Conservation (phyloP, 2,113 vertebrate species). For the Periophthalmus modestus region DNA sequence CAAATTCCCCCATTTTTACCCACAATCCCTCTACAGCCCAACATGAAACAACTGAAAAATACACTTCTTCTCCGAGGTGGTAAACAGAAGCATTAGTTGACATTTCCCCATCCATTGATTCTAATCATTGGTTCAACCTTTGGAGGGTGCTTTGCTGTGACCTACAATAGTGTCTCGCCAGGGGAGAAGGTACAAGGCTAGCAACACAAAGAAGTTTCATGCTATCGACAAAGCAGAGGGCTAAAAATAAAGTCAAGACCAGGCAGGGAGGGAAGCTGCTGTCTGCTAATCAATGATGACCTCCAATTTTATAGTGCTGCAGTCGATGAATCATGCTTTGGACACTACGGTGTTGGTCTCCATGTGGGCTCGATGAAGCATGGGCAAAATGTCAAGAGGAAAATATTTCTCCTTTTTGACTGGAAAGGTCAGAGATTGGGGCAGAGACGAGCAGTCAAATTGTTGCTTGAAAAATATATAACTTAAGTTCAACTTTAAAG, state of each 20-base stretch:
- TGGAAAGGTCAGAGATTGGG: too few relatives aligned
- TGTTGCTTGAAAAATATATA: too few relatives aligned
- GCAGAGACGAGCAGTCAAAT: too few relatives aligned
- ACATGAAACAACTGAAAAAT: slow-evolving; percentile 34
- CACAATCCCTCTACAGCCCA: not conserved
- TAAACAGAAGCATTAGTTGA: slow-evolving; percentile 62
- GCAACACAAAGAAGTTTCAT: slow-evolving; percentile 41
- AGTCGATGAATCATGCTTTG: slow-evolving; percentile 48
- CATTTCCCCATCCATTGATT: slow-evolving; percentile 73
- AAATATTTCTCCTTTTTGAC: too few relatives aligned
- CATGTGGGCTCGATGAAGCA: slow-evolving; percentile 30
- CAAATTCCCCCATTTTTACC: slow-evolving; percentile 6
- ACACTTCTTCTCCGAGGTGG: slow-evolving; percentile 21
- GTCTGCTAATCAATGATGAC: slow-evolving; percentile 67
- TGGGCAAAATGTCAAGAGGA: slow-evolving; percentile 38
- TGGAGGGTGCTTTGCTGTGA: slow-evolving; percentile 51
- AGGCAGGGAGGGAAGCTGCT: slow-evolving; percentile 32
- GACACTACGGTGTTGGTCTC: slow-evolving; percentile 53
- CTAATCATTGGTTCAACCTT: slow-evolving; percentile 70
- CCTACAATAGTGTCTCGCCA: slow-evolving; percentile 45
- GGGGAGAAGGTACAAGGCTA: slow-evolving; percentile 41
- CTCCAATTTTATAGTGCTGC: slow-evolving; percentile 46
- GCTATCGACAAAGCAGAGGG: slow-evolving; percentile 55
- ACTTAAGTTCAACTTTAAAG: too few relatives aligned
- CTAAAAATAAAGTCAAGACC: slow-evolving; percentile 64